These are phyloP conservation scores for Lophura swinhoii DNA, from an alignment of 2,797 vertebrate species.

Conservation along the genomic window DNA sequence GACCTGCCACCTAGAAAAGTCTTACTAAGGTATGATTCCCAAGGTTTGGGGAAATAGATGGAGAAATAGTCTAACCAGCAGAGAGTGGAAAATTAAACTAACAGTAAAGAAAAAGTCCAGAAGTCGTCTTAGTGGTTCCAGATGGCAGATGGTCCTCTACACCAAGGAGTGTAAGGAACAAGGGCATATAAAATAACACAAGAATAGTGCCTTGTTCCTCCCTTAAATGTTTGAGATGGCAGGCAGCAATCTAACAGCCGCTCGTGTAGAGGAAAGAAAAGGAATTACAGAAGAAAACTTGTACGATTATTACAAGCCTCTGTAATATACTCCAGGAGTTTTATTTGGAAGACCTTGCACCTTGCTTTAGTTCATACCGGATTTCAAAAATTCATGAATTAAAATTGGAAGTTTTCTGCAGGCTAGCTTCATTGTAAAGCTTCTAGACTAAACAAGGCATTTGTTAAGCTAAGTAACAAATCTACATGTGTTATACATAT, in stretches of 20 bases:
- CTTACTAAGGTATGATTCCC: neutral
- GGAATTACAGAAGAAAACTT: neutral
- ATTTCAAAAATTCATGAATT: neutral
- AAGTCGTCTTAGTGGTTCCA: neutral
- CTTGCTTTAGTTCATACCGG: neutral
- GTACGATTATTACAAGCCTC: neutral
- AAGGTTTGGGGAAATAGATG: neutral
- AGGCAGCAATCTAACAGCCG: neutral
- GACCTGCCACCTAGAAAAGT: neutral
- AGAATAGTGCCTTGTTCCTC: neutral
- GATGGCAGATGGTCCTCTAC: neutral
- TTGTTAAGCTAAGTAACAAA: neutral
- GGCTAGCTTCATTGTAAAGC: neutral
- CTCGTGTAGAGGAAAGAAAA: neutral
- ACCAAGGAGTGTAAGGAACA: neutral
- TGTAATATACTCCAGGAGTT: neutral
- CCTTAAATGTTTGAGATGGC: neutral
- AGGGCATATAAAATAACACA: neutral
- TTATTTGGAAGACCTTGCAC: neutral
- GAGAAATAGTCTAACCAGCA: neutral
- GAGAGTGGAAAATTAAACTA: neutral
- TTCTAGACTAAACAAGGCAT: neutral
- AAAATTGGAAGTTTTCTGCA: neutral
- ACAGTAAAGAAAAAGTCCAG: neutral
- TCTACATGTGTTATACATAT: neutral